Conservation (phyloP, 2,113 vertebrate genomes). For the Lampris megalopsis region DNA sequence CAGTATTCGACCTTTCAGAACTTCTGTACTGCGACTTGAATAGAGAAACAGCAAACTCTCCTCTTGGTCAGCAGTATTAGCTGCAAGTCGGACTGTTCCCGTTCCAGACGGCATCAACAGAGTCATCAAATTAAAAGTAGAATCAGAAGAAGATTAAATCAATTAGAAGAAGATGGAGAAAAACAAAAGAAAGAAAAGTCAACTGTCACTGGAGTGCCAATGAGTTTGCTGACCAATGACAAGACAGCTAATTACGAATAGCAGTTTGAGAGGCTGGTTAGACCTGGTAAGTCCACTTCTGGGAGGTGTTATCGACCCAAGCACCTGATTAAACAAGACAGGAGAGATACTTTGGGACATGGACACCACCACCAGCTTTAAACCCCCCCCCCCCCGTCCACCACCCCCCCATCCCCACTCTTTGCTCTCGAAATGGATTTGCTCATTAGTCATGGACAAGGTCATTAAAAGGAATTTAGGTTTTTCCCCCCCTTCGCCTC, state of each 20-base stretch:
- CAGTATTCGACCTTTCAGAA: background rate
- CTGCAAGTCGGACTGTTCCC: too few relatives aligned
- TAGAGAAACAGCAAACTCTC: background rate
- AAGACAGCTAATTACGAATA: conserved; percentile 24
- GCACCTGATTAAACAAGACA: conserved; percentile 73
- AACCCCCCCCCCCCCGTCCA: background rate
- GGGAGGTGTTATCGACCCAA: conserved; percentile 44
- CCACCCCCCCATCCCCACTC: background rate
- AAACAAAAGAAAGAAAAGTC: background rate
- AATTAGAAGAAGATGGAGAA: background rate
- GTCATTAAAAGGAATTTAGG: conserved; percentile 48
- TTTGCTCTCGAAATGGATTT: conserved; percentile 54
- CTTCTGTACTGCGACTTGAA: background rate
- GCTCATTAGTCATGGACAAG: conserved; percentile 38
- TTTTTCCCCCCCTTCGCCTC: conserved; percentile 1
- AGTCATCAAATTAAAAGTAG: background rate
- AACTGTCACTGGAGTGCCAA: background rate
- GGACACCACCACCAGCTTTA: conserved; percentile 29
- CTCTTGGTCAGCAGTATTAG: too few relatives aligned
- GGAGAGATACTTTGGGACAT: conserved; percentile 47
- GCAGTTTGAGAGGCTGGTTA: conserved; percentile 28
- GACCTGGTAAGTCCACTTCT: conserved; percentile 32
- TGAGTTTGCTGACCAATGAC: conserved; percentile 11
- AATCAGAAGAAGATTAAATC: background rate
- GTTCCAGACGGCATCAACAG: too few relatives aligned